A percentile compares a stretch with the other conserved stretches of the same genome.
These are phyloP conservation scores for Phylloscopus whistleri DNA, from an alignment of 2,113 vertebrate species.

Conservation along the genomic window DNA sequence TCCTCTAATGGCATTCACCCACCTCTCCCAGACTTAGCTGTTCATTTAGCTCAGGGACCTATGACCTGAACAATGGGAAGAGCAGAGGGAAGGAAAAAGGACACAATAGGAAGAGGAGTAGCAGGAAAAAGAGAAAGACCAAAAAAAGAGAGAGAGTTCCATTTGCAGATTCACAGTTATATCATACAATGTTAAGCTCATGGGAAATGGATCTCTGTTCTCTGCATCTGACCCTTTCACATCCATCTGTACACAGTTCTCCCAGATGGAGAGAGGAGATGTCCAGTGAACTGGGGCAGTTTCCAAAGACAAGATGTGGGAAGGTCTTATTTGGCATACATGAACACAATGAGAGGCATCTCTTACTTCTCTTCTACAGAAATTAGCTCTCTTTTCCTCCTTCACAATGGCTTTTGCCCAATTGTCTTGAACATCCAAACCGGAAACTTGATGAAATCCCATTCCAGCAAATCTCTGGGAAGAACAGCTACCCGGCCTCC, in stretches of 20 bases:
- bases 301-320: conserved; percentile 31
- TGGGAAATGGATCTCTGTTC: conserved; percentile 44
- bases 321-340: conserved; percentile 47
- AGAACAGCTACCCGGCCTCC: not conserved
- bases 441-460: not conserved
- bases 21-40: not conserved
- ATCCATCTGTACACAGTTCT: conserved; percentile 47
- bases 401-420: conserved; percentile 40
- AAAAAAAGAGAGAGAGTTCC: conserved; percentile 33
- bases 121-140: conserved; percentile 36
- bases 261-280: conserved; percentile 39
- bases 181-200: conserved; percentile 59
- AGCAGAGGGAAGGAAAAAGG: conserved; percentile 5
- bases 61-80: conserved; percentile 26
- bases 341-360: conserved; percentile 38
- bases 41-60: conserved; percentile 11
- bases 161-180: conserved; percentile 59
- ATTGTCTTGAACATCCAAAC: conserved; percentile 48
- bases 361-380: conserved; percentile 42
- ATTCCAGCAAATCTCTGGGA: not conserved
- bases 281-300: conserved; percentile 40
- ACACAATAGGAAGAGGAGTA: not conserved
- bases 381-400: conserved; percentile 11
- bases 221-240: conserved; percentile 42
- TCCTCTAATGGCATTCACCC: not conserved